phyloP scores from a whole-genome alignment of 2,797 vertebrate species.

The Pyrocephalus nanus region DNA sequence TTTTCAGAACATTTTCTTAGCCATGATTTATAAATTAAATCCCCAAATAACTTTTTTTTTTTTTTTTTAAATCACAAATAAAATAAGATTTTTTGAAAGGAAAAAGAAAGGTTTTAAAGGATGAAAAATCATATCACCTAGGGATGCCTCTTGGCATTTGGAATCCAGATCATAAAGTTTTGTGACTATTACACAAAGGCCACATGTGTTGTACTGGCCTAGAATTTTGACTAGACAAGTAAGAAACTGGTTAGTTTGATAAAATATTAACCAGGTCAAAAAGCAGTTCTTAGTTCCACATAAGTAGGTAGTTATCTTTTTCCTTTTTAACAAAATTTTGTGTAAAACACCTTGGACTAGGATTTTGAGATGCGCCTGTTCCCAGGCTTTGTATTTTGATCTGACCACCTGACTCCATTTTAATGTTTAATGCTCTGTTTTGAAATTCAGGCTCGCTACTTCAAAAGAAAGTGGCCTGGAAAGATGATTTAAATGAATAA shows the following conservation, averaged over 20 bases:
- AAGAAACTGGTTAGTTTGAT: background rate
- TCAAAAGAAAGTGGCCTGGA: background rate
- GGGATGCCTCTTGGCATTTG: background rate
- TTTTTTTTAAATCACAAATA: background rate
- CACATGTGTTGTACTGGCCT: background rate
- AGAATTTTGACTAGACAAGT: background rate
- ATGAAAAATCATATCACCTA: background rate
- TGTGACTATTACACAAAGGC: background rate
- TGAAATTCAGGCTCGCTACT: background rate
- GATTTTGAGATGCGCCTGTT: background rate
- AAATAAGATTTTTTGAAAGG: background rate
- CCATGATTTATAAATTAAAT: background rate
- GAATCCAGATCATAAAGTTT: background rate
- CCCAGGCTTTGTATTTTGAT: background rate
- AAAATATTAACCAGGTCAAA: background rate
- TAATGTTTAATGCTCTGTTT: background rate
- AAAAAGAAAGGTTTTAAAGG: accelerated
- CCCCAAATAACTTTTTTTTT: background rate
- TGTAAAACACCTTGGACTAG: background rate
- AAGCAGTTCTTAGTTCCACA: background rate
- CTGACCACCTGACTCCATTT: background rate
- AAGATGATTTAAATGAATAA: constrained; percentile 23
- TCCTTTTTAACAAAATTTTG: background rate
- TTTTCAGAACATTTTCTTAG: background rate
- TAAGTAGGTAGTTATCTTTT: background rate